Base-by-base conservation (phyloP, 2,797 vertebrate genomes). In the Trachurus trachurus region DNA sequence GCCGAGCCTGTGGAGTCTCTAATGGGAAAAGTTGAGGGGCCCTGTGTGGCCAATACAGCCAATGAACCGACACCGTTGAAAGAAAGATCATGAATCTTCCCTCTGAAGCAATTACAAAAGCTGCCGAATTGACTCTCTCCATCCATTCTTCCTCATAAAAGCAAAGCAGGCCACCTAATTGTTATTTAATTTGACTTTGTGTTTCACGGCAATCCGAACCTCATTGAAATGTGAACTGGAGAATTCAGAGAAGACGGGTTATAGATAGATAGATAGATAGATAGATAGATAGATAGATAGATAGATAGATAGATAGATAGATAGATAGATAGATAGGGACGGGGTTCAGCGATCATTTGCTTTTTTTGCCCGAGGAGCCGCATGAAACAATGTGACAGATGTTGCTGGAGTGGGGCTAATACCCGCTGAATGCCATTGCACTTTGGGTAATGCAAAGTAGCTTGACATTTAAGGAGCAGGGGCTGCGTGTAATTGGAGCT, bases 381-480 rank as follows among this genome's bases (percentile, higher is more conserved):
- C 71, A 71, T 85, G 73, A 91, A 85, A 87, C 76, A 82, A 67
- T 78, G 86, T 83, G 88, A 92, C 90, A 90, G 89, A 93, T 89
- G 87, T 80, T 80, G 71, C 78, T 79, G 57, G 61, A 88, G 62
- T 81, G 80, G 87, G 83, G 83, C 90, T 93, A 93, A 95, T 93
- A 86, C 77, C 67, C 54, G 44, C 78, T 92, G 92, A 95, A 94
- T 94, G 92, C 91, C 90, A 89, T 73, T 87, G 89, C 89, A 91
- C 92, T 91, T 87, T 86, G 82, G 89, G 86, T 92, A 89, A 94
- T 92, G 92, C 90, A 94, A 92, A 94, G 89, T 84, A 93, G 90
- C 76, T 77, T 94, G 93, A 94, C 94, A 95, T 96, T 95, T 94
- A 93, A 92, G 87, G 78, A 88, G 90, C 78, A 83, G 77, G 82